Evolutionary conservation across 2,888 invertebrate species (phyloP), one percentile per base, ranked within the genome.

Genomic region (Patella depressa): DNA sequence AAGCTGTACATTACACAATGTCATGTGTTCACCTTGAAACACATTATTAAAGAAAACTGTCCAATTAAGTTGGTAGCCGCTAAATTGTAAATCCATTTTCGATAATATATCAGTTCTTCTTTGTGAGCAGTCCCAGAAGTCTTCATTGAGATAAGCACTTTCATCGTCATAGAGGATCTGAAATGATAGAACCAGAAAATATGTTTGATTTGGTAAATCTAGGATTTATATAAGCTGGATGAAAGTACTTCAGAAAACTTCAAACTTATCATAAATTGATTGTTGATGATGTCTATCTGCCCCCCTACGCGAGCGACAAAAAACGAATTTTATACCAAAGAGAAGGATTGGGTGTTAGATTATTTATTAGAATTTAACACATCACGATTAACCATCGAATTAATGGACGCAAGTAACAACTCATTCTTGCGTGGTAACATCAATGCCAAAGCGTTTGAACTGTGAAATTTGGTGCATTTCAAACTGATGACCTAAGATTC

Each of bases 21-120:
- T 73, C 65, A 72, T 57, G 74, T 73, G 76, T 19, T 69, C 53
- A 14, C 77, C 70, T 65, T 78, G 78, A 34, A 83, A 71, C 19
- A 83, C 78, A 71, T 74, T 78, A 15, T 77, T 77, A 69, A 83
- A 75, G 34, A 81, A 79, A 24, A 74, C 71, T 17, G 79, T 74
- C 83, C 83, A 83, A 77, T 78, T 78, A 74, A 83, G 77, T 71
- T 80, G 80, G 76, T 81, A 81, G 12, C 80, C 79, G 54, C 74
- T 71, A 71, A 78, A 81, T 5, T 79, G 78, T 24, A 59, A 72
- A 19, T 76, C 54, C 65, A 76, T 59, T n/a, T 72, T 65, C 24
- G 57, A 24, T 3, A 76, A 24, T 15, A 73, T 59, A 53, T 72
- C 70, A 14, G 53, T 75, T 53, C 70, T 70, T 53, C 75, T 55